Conservation (phyloP, 2,888 invertebrate species). For the Salticus scenicus region DNA sequence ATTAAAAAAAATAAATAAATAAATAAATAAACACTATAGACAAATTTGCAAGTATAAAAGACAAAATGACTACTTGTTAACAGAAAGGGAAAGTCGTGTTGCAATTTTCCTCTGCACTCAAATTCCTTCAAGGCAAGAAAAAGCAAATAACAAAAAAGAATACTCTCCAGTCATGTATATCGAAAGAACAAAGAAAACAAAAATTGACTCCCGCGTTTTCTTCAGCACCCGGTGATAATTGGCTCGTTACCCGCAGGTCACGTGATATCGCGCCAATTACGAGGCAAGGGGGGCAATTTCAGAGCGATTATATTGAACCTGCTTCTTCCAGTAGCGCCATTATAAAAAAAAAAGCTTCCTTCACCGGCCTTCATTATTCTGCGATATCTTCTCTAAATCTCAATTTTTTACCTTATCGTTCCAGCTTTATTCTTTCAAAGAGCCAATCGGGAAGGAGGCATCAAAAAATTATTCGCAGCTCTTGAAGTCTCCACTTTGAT, state of each 20-base stretch:
- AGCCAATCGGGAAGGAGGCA: slow-evolving; percentile 31
- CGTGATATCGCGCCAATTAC: slow-evolving; percentile 66
- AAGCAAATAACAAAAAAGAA: slow-evolving; percentile 5
- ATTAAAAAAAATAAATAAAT: too few species aligned
- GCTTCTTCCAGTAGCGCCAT: slow-evolving; percentile 52
- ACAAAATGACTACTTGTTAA: neutral
- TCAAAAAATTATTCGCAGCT: slow-evolving; percentile 19
- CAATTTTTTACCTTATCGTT: slow-evolving; percentile 21
- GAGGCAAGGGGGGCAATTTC: slow-evolving; percentile 53
- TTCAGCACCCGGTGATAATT: slow-evolving; percentile 56
- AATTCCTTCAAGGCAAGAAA: neutral
- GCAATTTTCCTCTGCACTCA: neutral
- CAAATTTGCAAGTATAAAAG: too few species aligned
- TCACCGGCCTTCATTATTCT: slow-evolving; percentile 46
- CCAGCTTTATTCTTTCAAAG: slow-evolving; percentile 16
- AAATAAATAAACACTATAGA: too few species aligned
- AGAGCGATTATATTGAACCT: slow-evolving; percentile 44
- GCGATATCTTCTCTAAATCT: slow-evolving; percentile 51
- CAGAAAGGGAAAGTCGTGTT: slow-evolving; percentile 4
- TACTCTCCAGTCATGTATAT: slow-evolving; percentile 49
- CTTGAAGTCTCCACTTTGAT: slow-evolving; percentile 25
- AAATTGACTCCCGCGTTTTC: slow-evolving; percentile 50
- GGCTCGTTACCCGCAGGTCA: slow-evolving; percentile 64
- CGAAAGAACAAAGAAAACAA: slow-evolving; percentile 44
- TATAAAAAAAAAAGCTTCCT: slow-evolving; percentile 27